These are phyloP conservation scores for Noctua fimbriata DNA, from an alignment of 2,888 invertebrate species.

Conservation along the genomic window DNA sequence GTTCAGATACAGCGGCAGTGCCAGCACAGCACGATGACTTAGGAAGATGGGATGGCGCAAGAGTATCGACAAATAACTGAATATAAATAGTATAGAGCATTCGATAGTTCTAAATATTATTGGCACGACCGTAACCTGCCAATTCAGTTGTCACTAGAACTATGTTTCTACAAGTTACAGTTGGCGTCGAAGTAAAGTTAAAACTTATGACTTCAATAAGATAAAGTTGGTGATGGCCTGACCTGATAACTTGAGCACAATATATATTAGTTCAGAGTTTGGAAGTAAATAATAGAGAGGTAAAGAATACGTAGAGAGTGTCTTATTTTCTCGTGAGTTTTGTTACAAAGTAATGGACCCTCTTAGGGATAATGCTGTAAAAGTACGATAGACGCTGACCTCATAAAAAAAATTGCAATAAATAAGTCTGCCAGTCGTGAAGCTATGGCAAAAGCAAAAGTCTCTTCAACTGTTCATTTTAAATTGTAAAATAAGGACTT, in stretches of 20 bases:
- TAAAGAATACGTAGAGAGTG: background rate
- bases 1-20: too few species aligned
- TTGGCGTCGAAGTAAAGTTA: slow-evolving; percentile 21
- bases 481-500: too few species aligned
- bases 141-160: slow-evolving; percentile 10
- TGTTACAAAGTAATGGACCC: background rate
- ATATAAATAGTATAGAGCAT: background rate
- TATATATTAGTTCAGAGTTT: slow-evolving; percentile 26
- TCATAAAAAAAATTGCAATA: background rate
- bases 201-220: slow-evolving; percentile 42
- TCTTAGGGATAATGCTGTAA: background rate
- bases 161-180: slow-evolving; percentile 25
- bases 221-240: slow-evolving; percentile 29
- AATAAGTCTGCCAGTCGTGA: too few species aligned
- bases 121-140: background rate
- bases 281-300: slow-evolving; percentile 12
- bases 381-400: background rate
- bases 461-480: background rate
- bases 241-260: slow-evolving; percentile 26
- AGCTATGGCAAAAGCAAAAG: background rate
- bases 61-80: background rate
- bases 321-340: background rate
- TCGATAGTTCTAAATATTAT: slow-evolving; percentile 19
- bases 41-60: too few species aligned
- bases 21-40: too few species aligned